These are phyloP conservation scores for Rhadina sibilatrix DNA, from an alignment of 2,113 vertebrate species.

Conservation along the genomic window DNA sequence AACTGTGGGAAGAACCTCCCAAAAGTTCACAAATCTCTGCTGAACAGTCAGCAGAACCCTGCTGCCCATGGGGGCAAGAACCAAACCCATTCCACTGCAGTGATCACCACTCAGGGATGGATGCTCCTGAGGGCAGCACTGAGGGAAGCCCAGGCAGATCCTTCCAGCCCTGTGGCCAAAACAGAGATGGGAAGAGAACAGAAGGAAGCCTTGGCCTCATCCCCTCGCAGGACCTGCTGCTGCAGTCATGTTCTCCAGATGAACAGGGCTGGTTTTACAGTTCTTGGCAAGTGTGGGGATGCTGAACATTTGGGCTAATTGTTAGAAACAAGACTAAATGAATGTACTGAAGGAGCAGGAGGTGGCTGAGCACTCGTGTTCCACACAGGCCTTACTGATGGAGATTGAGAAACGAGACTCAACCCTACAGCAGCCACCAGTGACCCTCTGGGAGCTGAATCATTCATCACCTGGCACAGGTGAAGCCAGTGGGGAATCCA, in stretches of 20 bases:
- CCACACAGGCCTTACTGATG: background rate
- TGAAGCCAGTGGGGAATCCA: background rate
- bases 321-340: background rate
- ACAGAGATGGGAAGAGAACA: background rate
- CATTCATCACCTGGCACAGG: conserved; percentile 31
- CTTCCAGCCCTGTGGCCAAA: background rate
- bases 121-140: background rate
- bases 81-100: background rate
- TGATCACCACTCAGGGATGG: background rate
- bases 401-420: rapidly evolving
- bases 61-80: background rate
- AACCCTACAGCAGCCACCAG: background rate
- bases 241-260: background rate
- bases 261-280: background rate
- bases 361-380: background rate
- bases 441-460: background rate
- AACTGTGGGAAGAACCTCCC: background rate
- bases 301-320: background rate
- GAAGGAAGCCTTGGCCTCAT: background rate
- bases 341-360: background rate
- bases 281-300: background rate
- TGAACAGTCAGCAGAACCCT: background rate
- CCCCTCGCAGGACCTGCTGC: background rate
- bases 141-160: background rate
- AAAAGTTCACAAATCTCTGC: background rate